These are phyloP conservation scores for Drosophila novamexicana DNA, from an alignment of 1,140 invertebrate genomes.

Conservation along the genomic window DNA sequence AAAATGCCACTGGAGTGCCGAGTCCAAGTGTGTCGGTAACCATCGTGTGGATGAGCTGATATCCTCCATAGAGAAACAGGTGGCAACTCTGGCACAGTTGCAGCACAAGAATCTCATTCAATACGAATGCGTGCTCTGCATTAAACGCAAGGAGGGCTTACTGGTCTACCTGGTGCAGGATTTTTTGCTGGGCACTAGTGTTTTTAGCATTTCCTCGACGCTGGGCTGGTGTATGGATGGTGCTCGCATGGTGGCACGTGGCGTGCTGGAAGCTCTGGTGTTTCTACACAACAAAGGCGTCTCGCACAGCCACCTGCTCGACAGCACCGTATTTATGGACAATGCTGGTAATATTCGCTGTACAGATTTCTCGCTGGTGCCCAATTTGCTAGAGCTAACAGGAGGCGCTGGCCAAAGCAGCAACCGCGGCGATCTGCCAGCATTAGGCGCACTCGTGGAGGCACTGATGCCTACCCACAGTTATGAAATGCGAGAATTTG, in stretches of 20 bases:
- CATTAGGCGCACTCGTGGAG: constrained; percentile 73
- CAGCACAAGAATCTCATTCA: constrained; percentile 89
- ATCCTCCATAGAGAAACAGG: constrained; percentile 89
- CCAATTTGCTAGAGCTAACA: constrained; percentile 72
- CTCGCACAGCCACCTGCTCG: constrained; percentile 90
- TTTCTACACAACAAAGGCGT: constrained; percentile 92
- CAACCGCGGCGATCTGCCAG: constrained; percentile 72
- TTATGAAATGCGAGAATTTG: constrained; percentile 89
- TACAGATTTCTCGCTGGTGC: constrained; percentile 90
- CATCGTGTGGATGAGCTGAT: constrained; percentile 84
- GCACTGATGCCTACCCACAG: constrained; percentile 84
- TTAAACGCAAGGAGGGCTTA: constrained; percentile 86
- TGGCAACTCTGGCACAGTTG: constrained; percentile 88
- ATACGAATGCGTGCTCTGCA: constrained; percentile 89
- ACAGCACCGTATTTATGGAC: constrained; percentile 88
- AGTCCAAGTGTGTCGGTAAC: constrained; percentile 69
- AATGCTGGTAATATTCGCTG: constrained; percentile 86
- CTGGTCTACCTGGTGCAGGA: constrained; percentile 88
- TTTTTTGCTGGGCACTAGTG: constrained; percentile 86
- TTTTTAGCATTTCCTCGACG: constrained; percentile 71
- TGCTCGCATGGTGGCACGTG: constrained; percentile 85
- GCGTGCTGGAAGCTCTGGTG: constrained; percentile 88
- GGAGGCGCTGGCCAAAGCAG: constrained; percentile 81
- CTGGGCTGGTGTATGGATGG: constrained; percentile 83
- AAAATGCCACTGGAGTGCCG: constrained; percentile 72